phyloP scores from a whole-genome alignment of 2,797 vertebrate genomes.

The Eptatretus atami region DNA sequence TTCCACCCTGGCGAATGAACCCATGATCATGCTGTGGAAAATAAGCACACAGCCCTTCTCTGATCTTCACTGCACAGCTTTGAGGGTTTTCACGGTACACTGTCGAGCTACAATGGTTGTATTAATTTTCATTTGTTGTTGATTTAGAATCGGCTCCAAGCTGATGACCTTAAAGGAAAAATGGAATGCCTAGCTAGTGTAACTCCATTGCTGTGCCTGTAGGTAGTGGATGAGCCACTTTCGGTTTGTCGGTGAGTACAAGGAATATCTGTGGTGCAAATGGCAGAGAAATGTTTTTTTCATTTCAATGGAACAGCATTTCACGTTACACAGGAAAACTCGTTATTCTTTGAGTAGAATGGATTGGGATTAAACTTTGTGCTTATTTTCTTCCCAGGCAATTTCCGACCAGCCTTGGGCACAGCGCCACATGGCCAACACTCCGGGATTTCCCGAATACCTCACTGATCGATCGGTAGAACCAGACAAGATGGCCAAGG shows the following conservation, averaged over 20 bases:
- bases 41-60: conserved; percentile 75
- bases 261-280: too few relatives aligned
- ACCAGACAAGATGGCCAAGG: conserved; percentile 51
- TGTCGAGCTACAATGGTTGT: background rate
- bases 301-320: too few relatives aligned
- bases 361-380: conserved; percentile 6
- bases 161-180: too few relatives aligned
- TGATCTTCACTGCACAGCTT: conserved; percentile 46
- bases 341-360: background rate
- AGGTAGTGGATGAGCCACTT: too few relatives aligned
- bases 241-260: too few relatives aligned
- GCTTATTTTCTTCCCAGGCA: conserved; percentile 22
- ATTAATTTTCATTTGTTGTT: too few relatives aligned
- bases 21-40: conserved; percentile 39
- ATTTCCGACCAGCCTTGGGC: conserved; percentile 56
- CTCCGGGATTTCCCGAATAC: conserved; percentile 70
- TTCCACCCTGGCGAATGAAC: conserved; percentile 27
- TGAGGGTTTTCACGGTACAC: conserved; percentile 43
- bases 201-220: too few relatives aligned
- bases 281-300: too few relatives aligned
- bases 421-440: conserved; percentile 49
- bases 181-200: too few relatives aligned
- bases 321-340: too few relatives aligned
- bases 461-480: conserved; percentile 50
- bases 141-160: too few relatives aligned